phyloP scores from a whole-genome alignment of 2,888 invertebrate species.

The Apamea sordens region DNA sequence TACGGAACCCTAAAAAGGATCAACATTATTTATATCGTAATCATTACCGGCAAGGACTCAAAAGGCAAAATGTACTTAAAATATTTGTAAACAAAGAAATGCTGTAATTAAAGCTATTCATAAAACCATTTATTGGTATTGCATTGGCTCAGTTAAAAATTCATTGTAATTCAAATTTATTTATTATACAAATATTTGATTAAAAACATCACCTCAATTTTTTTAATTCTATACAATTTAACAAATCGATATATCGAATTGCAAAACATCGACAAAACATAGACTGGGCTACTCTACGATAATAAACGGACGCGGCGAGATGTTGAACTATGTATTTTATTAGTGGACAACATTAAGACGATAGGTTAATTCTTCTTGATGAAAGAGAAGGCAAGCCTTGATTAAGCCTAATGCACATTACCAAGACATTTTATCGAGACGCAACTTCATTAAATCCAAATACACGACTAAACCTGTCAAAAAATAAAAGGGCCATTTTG shows the following conservation, averaged over 20 bases:
- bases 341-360: neutral
- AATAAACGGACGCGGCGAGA: constrained; percentile 54
- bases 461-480: neutral
- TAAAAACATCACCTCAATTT: constrained; percentile 43
- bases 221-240: constrained; percentile 31
- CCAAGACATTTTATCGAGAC: neutral
- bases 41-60: constrained; percentile 32
- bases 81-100: constrained; percentile 55
- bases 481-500: no score
- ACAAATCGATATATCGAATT: constrained; percentile 48
- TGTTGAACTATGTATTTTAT: neutral
- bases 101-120: constrained; percentile 63
- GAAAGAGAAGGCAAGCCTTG: neutral
- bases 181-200: constrained; percentile 36
- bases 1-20: no score
- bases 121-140: constrained; percentile 38
- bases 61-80: constrained; percentile 39
- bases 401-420: neutral
- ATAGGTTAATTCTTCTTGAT: neutral
- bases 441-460: neutral
- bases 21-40: neutral
- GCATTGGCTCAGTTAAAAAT: constrained; percentile 44
- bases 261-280: constrained; percentile 55
- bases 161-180: constrained; percentile 5
- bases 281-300: constrained; percentile 57